These are phyloP conservation scores for Pogona vitticeps DNA, from an alignment of 2,113 vertebrate species.

Conservation along the genomic window DNA sequence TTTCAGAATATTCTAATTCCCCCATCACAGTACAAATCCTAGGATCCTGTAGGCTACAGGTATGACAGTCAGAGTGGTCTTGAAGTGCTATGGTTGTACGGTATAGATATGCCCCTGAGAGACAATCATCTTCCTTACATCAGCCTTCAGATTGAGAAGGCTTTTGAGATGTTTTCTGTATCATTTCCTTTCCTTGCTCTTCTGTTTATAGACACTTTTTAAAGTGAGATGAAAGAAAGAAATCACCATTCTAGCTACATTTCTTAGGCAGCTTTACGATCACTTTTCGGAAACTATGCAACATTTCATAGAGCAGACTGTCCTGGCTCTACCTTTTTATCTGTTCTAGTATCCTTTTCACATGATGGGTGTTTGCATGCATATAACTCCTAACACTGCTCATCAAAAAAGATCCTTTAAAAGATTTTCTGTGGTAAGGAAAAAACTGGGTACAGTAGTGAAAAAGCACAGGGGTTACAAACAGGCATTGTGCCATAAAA, in stretches of 20 bases:
- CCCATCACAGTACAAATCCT: no score
- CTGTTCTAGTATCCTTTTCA: conserved; percentile 57
- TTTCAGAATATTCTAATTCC: no score
- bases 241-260: conserved; percentile 40
- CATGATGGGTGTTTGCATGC: not conserved
- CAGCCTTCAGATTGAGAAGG: not conserved
- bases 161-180: not conserved
- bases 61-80: no score
- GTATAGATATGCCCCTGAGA: not conserved
- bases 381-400: no score
- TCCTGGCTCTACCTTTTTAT: conserved; percentile 45
- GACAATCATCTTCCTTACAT: not conserved
- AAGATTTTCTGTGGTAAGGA: not conserved
- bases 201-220: conserved; percentile 36
- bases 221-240: conserved; percentile 7
- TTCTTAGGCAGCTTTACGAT: conserved; percentile 48
- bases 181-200: not conserved
- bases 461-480: not conserved
- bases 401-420: not conserved
- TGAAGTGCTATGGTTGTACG: no score
- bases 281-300: conserved; percentile 58
- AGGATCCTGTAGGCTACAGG: no score
- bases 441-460: not conserved
- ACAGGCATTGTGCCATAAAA: not conserved
- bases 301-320: conserved; percentile 50